Evolutionary conservation across 2,888 invertebrate genomes (phyloP).

Genomic region (Caenorhabditis sp.): DNA sequence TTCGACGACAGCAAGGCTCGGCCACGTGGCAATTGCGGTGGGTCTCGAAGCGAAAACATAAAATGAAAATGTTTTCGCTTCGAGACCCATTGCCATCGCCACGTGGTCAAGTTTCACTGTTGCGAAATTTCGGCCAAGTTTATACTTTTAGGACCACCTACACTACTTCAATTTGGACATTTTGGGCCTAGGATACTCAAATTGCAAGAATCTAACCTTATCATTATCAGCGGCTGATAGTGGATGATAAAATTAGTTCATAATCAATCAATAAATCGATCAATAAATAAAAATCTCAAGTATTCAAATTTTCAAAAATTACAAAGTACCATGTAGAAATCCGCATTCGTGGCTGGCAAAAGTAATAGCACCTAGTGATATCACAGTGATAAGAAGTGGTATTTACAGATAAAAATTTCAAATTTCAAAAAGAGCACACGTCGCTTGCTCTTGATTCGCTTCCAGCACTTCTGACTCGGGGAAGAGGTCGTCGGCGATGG

Average conservation of each 20-base stretch:
- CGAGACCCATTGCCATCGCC: too few species aligned
- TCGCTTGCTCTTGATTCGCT: slow-evolving; percentile 37
- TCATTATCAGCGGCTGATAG: too few species aligned
- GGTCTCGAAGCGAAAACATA: too few species aligned
- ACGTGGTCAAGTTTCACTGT: background rate
- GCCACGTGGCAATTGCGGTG: too few species aligned
- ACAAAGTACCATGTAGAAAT: too few species aligned
- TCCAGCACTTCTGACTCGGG: slow-evolving; percentile 33
- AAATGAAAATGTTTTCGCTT: too few species aligned
- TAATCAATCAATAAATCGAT: too few species aligned
- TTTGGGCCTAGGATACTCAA: slow-evolving; percentile 18
- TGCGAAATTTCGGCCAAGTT: slow-evolving; percentile 3
- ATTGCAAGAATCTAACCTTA: slow-evolving; percentile 18
- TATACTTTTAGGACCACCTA: slow-evolving; percentile 56
- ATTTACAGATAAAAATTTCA: slow-evolving; percentile 4
- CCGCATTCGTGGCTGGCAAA: background rate
- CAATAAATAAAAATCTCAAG: too few species aligned
- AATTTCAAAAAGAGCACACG: slow-evolving; percentile 44
- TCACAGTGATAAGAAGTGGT: background rate
- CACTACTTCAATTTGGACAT: slow-evolving; percentile 55
- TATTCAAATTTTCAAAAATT: too few species aligned
- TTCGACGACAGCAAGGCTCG: too few species aligned
- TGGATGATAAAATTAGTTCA: too few species aligned
- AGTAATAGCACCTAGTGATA: background rate
- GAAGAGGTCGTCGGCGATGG: slow-evolving; percentile 43